These are phyloP conservation scores for Dendropsophus ebraccatus DNA, from an alignment of 2,113 vertebrate genomes.

Conservation along the genomic window DNA sequence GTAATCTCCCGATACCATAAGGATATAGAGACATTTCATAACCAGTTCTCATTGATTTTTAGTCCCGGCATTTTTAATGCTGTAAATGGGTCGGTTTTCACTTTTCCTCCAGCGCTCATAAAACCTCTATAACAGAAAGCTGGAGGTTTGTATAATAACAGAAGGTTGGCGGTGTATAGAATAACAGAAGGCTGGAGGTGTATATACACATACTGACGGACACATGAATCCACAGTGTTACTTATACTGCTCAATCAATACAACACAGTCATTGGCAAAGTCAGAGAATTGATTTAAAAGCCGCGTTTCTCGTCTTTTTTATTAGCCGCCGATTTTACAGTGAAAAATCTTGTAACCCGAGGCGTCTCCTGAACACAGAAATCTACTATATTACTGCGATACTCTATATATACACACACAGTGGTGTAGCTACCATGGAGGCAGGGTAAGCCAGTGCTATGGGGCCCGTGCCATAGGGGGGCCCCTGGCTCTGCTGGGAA, in stretches of 20 bases:
- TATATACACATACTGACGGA: background rate
- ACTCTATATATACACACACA: constrained; percentile 41
- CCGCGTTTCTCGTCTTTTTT: constrained; percentile 27
- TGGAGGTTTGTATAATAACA: no score
- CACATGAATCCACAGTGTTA: constrained; percentile 30
- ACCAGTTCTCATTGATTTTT: background rate
- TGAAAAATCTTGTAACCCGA: constrained; percentile 31
- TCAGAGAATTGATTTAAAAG: constrained; percentile 46
- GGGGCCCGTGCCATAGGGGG: no score
- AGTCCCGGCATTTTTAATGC: background rate
- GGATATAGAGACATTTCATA: background rate
- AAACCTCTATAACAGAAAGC: background rate
- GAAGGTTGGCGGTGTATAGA: no score
- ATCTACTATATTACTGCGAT: constrained; percentile 39
- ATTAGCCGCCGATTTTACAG: constrained; percentile 20
- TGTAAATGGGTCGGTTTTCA: background rate
- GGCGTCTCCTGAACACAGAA: constrained; percentile 24
- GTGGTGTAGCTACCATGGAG: no score
- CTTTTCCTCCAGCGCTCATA: background rate
- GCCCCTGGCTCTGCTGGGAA: no score
- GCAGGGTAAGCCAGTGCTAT: no score
- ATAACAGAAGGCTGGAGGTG: constrained; percentile 4
- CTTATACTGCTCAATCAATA: constrained; percentile 34
- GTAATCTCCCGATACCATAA: background rate
- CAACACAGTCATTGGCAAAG: constrained; percentile 43